Percentiles rank a stretch among this genome's conserved stretches.
Evolutionary conservation across 1,140 invertebrate genomes (phyloP).

Genomic region (Sogatella furcifera): DNA sequence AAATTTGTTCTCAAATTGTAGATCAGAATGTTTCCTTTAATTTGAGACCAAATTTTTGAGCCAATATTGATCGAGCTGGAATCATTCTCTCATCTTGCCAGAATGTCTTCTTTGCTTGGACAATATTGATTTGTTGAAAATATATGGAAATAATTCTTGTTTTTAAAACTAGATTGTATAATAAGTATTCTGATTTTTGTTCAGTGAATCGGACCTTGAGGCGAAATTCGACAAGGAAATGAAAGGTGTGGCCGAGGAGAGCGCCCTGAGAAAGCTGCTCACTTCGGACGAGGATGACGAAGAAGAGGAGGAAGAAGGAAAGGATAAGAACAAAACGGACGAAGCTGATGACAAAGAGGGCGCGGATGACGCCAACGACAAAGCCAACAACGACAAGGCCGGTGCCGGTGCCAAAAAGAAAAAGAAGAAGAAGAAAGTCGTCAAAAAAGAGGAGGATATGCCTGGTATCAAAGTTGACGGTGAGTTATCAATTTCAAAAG

Average conservation of each 20-base stretch:
- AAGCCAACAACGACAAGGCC: background rate
- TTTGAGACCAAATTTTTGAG: too few relatives aligned
- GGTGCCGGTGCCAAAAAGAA: conserved; percentile 25
- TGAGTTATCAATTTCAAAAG: too few relatives aligned
- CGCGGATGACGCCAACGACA: conserved; percentile 31
- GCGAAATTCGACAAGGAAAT: conserved; percentile 56
- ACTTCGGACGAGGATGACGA: conserved; percentile 85
- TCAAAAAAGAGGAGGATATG: conserved; percentile 39
- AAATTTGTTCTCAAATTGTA: too few relatives aligned
- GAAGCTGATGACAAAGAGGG: conserved; percentile 24
- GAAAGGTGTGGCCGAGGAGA: conserved; percentile 63
- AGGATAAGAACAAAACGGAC: conserved; percentile 42
- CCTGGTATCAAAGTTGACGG: too few relatives aligned
- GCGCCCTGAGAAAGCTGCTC: conserved; percentile 72
- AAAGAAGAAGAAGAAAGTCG: conserved; percentile 45
- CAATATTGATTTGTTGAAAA: too few relatives aligned
- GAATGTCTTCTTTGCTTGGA: too few relatives aligned
- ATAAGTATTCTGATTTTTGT: background rate
- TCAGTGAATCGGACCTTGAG: conserved; percentile 64
- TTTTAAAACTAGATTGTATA: too few relatives aligned
- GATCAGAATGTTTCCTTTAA: too few relatives aligned
- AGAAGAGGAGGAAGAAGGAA: conserved; percentile 73
- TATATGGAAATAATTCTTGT: too few relatives aligned
- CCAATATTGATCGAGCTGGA: too few relatives aligned
- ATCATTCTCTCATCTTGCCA: too few relatives aligned